Evolutionary conservation across 1,140 invertebrate genomes (phyloP).

Genomic region (Drosophila kohkoa): DNA sequence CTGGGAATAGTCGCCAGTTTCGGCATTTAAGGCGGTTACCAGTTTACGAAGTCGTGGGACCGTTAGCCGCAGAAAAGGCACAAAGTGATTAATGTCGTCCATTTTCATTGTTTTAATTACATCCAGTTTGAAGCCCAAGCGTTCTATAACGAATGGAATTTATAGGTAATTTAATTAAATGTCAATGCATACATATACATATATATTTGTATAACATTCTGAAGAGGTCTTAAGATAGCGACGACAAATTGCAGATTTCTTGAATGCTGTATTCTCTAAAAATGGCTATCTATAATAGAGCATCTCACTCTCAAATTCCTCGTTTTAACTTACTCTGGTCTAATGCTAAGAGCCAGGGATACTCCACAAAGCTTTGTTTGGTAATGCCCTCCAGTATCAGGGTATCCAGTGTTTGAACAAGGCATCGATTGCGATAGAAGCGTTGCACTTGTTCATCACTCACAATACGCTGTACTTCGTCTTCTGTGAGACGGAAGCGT

Average conservation of each 20-base stretch:
- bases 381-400: constrained; percentile 61
- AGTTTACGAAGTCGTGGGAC: constrained; percentile 65
- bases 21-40: constrained; percentile 49
- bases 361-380: constrained; percentile 68
- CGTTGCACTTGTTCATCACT: constrained; percentile 63
- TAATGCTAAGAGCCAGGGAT: constrained; percentile 74
- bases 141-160: constrained; percentile 30
- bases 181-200: too few relatives aligned
- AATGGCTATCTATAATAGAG: too few relatives aligned
- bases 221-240: too few relatives aligned
- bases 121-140: constrained; percentile 55
- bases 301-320: too few relatives aligned
- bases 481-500: constrained; percentile 57
- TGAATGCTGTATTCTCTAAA: too few relatives aligned
- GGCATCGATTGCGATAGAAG: constrained; percentile 47
- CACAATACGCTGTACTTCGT: constrained; percentile 55
- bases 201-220: too few relatives aligned
- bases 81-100: constrained; percentile 77
- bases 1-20: constrained; percentile 47
- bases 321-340: constrained; percentile 56
- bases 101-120: constrained; percentile 61
- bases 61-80: constrained; percentile 73
- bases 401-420: constrained; percentile 51
- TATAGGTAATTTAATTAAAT: neutral
- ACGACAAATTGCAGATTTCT: too few relatives aligned